Base-by-base conservation (phyloP, 2,888 invertebrate genomes). In the Dolichomitus sp. region DNA sequence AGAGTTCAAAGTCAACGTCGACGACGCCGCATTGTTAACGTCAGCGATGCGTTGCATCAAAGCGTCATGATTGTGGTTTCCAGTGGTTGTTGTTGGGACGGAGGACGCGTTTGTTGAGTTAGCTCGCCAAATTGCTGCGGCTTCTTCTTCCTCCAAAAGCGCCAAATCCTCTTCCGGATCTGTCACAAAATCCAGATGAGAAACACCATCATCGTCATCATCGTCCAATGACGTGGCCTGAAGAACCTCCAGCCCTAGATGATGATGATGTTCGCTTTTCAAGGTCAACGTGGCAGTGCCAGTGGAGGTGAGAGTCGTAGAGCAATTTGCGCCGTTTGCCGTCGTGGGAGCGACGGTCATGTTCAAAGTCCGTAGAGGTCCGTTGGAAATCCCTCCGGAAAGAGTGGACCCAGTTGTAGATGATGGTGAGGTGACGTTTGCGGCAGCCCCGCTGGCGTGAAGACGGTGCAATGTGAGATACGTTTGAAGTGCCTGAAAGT, bases 401-500 rank as follows among this genome's bases (percentile, higher is more conserved):
- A 42, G 19, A 37, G 11, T 68, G 11, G 85, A 9, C 0, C 50
- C 30, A 5, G 33, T 74, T 4, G 37, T 50, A 88, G 91, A 83
- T 52, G 59, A 93, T 84, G 93, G 54, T 14, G 87, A 83, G 57
- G 90, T 87, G 85, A 92, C 92, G 81, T 85, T 81, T 19, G 94
- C 90, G 84, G 95, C 94, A n/a, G 95, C 94, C n/a, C 96, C 95
- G 70, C 96, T 96, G 30, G 96, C 95, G 66, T 97, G 97, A 72
- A 98, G 95, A 86, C 97, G 95, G 94, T 98, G 98, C 84, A 98
- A 94, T 66, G 97, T 97, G 92, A 98, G 95, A 94, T 98, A 98
- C 59, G 97, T 97, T 95, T 98, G 98, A 83, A 98, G 94, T 37
- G 98, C 98, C 94, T 98, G 98, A 45, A 98, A 95, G 93, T 97